Evolutionary conservation across 2,113 vertebrate genomes (phyloP).

Genomic region (Sinocyclocheilus anophthalmus): DNA sequence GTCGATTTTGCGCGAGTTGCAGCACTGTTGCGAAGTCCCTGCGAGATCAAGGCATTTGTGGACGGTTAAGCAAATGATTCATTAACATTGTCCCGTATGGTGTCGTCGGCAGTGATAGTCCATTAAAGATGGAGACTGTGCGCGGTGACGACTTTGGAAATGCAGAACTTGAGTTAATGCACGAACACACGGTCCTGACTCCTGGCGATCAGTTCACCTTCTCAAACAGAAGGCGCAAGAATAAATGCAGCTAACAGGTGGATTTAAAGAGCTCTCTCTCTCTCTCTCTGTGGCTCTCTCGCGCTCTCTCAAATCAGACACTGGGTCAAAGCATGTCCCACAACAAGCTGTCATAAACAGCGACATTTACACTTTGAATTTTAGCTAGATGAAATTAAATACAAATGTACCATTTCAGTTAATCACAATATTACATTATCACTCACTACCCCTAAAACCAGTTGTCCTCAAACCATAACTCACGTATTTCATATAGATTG

Average conservation of each 20-base stretch:
- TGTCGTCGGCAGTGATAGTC: conserved; percentile 50
- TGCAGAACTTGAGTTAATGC: background rate
- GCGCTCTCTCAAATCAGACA: conserved; percentile 5
- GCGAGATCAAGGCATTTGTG: conserved; percentile 26
- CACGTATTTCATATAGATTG: background rate
- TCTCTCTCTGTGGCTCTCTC: conserved; percentile 28
- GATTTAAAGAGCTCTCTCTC: conserved; percentile 62
- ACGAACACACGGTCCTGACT: background rate
- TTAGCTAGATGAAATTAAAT: background rate
- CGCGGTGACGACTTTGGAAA: background rate
- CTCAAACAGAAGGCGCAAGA: conserved; percentile 31
- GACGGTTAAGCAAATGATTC: background rate
- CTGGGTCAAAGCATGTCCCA: background rate
- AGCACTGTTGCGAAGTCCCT: conserved; percentile 38
- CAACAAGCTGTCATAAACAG: background rate
- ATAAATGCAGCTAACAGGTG: conserved; percentile 68
- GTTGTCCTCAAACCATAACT: background rate
- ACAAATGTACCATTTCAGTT: background rate
- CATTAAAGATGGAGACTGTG: conserved; percentile 52
- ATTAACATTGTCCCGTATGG: conserved; percentile 22
- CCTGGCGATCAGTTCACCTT: conserved; percentile 27
- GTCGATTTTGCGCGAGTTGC: conserved; percentile 1
- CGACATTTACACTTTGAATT: background rate
- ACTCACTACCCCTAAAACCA: background rate
- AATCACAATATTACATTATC: background rate